phyloP scores from a whole-genome alignment of 2,888 invertebrate species.

The Cataglyphis rosenhaueri region DNA sequence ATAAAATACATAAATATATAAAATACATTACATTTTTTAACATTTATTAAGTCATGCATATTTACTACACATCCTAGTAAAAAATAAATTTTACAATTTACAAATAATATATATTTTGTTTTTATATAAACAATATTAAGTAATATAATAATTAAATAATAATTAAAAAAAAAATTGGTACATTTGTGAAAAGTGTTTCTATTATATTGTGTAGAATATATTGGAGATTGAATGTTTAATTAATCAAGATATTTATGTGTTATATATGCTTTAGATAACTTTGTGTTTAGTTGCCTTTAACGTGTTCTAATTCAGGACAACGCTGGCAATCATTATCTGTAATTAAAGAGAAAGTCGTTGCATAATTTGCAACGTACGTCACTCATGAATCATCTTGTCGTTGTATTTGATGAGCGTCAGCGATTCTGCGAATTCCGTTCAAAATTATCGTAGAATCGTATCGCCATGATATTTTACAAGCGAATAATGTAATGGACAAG shows the following conservation, averaged over 20 bases:
- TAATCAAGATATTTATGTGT: not conserved
- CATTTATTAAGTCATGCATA: not conserved
- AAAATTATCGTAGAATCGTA: not conserved
- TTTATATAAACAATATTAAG: not conserved
- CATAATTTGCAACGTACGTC: slow-evolving; percentile 10
- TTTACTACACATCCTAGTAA: not conserved
- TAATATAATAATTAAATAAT: not conserved
- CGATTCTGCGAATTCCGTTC: not conserved
- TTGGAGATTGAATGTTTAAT: not conserved
- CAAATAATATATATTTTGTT: not conserved
- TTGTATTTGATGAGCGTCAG: not conserved
- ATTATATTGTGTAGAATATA: not conserved
- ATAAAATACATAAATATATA: not conserved
- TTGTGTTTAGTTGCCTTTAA: not conserved
- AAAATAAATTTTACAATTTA: not conserved
- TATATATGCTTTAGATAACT: not conserved
- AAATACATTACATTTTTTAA: not conserved
- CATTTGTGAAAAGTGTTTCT: not conserved
- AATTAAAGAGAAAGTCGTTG: not conserved
- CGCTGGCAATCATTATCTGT: not conserved
- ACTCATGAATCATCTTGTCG: slow-evolving; percentile 7
- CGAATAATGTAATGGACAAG: slow-evolving; percentile 28
- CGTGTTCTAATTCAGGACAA: not conserved
- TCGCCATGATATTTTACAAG: slow-evolving; percentile 22
- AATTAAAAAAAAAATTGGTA: not conserved